These are phyloP conservation scores for Lucilia cuprina DNA, from an alignment of 1,140 invertebrate genomes.

Conservation along the genomic window DNA sequence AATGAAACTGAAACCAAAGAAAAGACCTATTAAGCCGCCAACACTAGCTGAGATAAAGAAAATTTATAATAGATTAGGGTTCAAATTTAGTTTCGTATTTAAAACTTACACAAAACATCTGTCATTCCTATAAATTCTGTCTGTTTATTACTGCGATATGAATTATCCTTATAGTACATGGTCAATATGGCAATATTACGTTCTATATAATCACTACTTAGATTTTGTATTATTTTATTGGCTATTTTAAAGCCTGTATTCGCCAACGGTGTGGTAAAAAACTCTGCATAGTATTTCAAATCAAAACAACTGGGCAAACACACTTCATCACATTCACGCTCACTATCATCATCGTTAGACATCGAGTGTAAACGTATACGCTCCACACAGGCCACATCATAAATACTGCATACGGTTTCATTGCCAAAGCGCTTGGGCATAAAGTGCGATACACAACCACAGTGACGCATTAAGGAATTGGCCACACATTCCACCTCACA, in stretches of 20 bases:
- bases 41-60: slow-evolving; percentile 70
- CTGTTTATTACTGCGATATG: slow-evolving; percentile 73
- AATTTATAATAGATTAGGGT: slow-evolving; percentile 43
- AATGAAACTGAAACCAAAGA: slow-evolving; percentile 81
- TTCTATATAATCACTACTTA: slow-evolving; percentile 72
- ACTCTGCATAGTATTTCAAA: slow-evolving; percentile 68
- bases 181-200: slow-evolving; percentile 78
- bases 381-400: slow-evolving; percentile 47
- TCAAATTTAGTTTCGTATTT: neutral
- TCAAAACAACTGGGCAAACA: slow-evolving; percentile 76
- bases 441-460: slow-evolving; percentile 74
- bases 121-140: slow-evolving; percentile 78
- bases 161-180: slow-evolving; percentile 74
- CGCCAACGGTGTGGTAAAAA: slow-evolving; percentile 64
- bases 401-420: slow-evolving; percentile 49
- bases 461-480: slow-evolving; percentile 69
- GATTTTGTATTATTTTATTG: slow-evolving; percentile 62
- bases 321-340: slow-evolving; percentile 59
- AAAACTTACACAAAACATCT: slow-evolving; percentile 75
- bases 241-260: slow-evolving; percentile 45
- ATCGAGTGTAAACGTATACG: slow-evolving; percentile 44
- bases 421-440: slow-evolving; percentile 66
- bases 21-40: slow-evolving; percentile 78
- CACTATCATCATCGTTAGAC: slow-evolving; percentile 23
- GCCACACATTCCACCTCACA: slow-evolving; percentile 78